Conservation (phyloP, 30 jellyfish, hydroid and myxozoan genomes). For the Hydra vulgaris region DNA sequence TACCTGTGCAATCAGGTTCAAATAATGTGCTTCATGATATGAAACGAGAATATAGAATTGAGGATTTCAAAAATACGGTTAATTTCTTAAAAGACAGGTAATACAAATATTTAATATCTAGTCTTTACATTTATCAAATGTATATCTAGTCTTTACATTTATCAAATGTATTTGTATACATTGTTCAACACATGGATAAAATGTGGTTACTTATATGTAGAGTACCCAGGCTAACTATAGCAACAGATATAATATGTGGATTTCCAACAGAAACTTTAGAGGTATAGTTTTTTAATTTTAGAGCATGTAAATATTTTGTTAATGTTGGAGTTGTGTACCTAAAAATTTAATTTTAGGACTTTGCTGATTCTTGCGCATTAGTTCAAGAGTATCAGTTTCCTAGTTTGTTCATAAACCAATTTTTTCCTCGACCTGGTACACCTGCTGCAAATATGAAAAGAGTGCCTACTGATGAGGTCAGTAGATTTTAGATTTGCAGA, state of each 20-base stretch:
- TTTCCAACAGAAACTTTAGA: slow-evolving; percentile 93
- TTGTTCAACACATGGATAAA: too few species aligned
- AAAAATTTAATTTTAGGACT: slow-evolving; percentile 57
- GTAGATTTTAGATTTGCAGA: background rate
- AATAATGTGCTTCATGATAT: slow-evolving; percentile 74
- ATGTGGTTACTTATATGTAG: too few species aligned
- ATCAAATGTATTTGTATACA: too few species aligned
- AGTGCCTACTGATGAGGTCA: slow-evolving; percentile 67
- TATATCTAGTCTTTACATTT: too few species aligned
- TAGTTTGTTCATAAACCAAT: slow-evolving; percentile 88
- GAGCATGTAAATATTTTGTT: too few species aligned
- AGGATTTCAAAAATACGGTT: slow-evolving; percentile 56
- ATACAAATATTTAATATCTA: background rate
- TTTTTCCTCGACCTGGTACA: slow-evolving; percentile 97
- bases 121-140: too few species aligned
- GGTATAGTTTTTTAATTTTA: slow-evolving; percentile 21
- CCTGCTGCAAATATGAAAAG: slow-evolving; percentile 90
- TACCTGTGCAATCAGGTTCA: slow-evolving; percentile 96
- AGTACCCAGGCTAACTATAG: slow-evolving; percentile 76
- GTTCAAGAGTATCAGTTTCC: slow-evolving; percentile 78
- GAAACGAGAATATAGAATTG: slow-evolving; percentile 72
- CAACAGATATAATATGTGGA: slow-evolving; percentile 91
- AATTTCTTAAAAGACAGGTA: slow-evolving; percentile 59
- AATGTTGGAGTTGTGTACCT: too few species aligned
- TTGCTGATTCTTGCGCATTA: slow-evolving; percentile 44